phyloP scores from a whole-genome alignment of 2,797 vertebrate genomes.

The Oceanodroma leucorhoa region DNA sequence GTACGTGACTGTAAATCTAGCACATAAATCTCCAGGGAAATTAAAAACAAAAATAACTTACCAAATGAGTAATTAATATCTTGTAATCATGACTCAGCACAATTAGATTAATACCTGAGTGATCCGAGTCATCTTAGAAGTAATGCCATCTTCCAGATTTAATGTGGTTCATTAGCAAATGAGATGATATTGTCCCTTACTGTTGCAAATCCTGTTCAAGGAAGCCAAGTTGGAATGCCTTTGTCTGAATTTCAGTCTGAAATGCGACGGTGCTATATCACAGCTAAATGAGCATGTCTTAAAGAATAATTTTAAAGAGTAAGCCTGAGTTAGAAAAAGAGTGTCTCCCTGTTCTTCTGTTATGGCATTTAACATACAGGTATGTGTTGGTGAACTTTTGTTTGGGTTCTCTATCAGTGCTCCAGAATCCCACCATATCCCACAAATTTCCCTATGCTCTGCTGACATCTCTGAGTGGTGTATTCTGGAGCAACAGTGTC shows the following conservation, averaged over 20 bases:
- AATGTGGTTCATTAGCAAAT: not conserved
- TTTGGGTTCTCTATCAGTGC: not conserved
- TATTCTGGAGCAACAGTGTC: not conserved
- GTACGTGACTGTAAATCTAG: not conserved
- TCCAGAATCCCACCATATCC: not conserved
- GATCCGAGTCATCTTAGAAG: not conserved
- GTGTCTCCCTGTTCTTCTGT: not conserved
- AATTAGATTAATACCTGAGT: not conserved
- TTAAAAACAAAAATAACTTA: slow-evolving; percentile 49
- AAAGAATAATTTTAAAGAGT: not conserved
- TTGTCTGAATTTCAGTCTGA: not conserved
- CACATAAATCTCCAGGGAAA: slow-evolving; percentile 30
- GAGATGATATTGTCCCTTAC: not conserved
- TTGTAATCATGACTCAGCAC: slow-evolving; percentile 45
- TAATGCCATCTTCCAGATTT: not conserved
- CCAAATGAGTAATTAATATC: slow-evolving; percentile 45
- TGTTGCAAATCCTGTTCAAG: not conserved
- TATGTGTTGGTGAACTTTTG: not conserved
- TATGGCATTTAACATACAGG: not conserved
- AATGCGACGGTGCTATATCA: rapidly evolving
- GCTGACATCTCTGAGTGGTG: not conserved
- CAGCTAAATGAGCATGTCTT: not conserved
- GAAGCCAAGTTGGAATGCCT: not conserved
- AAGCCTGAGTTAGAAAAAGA: not conserved
- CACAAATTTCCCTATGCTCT: not conserved